Evolutionary conservation across 1,140 invertebrate species (phyloP).

Genomic region (Micrasema minimum): DNA sequence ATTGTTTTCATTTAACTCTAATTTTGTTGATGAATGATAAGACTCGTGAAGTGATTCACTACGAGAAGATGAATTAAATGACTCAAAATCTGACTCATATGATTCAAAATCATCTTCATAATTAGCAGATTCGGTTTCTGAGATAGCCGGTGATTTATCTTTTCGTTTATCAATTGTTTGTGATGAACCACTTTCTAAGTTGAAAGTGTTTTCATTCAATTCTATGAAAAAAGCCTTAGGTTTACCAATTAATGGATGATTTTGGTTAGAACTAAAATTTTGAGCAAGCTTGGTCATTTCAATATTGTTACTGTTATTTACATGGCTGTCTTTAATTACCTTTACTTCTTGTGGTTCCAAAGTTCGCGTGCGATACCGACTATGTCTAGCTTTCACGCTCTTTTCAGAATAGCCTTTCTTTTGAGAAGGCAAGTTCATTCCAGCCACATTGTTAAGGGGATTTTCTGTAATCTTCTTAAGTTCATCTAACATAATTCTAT

Average conservation of each 20-base stretch:
- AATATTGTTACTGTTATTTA: slow-evolving; percentile 58
- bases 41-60: slow-evolving; percentile 14
- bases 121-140: slow-evolving; percentile 49
- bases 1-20: too few relatives aligned
- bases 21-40: too few relatives aligned
- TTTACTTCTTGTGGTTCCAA: slow-evolving; percentile 62
- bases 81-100: slow-evolving; percentile 71
- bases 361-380: slow-evolving; percentile 60
- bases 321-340: slow-evolving; percentile 58
- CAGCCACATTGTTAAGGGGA: too few relatives aligned
- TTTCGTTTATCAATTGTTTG: slow-evolving; percentile 49
- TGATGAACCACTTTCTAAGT: neutral
- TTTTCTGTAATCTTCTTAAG: too few relatives aligned
- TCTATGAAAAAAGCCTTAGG: slow-evolving; percentile 61
- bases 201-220: neutral
- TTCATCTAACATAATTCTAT: too few relatives aligned
- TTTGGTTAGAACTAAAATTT: slow-evolving; percentile 12
- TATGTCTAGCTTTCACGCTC: too few relatives aligned
- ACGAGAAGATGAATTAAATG: slow-evolving; percentile 56
- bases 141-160: slow-evolving; percentile 5
- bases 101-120: slow-evolving; percentile 73
- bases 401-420: too few relatives aligned
- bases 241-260: slow-evolving; percentile 55
- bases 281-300: slow-evolving; percentile 53
- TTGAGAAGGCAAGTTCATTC: too few relatives aligned